A percentile compares a stretch with the other conserved stretches of the same genome.
Conservation (phyloP, 2,113 vertebrate genomes). For the Arizona elegans region DNA sequence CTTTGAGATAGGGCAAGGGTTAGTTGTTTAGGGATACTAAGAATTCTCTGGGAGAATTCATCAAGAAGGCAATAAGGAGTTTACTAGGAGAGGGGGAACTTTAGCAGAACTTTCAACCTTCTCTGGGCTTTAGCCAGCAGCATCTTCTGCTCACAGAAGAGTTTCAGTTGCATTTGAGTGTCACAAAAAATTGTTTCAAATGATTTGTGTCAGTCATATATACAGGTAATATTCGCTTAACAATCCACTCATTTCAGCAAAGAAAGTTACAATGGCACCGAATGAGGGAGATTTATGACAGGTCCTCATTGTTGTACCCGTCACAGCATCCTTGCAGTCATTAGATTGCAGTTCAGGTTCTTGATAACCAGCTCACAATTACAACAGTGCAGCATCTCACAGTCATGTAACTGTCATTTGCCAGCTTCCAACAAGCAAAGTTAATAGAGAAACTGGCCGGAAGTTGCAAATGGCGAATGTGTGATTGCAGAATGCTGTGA, state of each 20-base stretch:
- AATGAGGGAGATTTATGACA: background rate
- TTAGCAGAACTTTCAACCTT: background rate
- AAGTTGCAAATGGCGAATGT: background rate
- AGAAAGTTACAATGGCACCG: background rate
- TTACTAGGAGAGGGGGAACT: background rate
- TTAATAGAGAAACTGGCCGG: background rate
- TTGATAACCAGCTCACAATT: background rate
- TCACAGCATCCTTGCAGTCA: background rate
- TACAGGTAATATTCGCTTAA: background rate
- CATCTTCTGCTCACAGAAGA: background rate
- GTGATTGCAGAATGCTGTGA: background rate
- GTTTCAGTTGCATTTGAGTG: background rate
- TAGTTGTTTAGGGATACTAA: background rate
- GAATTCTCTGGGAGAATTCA: background rate
- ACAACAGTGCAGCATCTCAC: background rate
- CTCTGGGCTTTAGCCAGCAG: background rate
- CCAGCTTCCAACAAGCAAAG: background rate
- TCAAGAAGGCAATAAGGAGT: background rate
- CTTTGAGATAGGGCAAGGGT: background rate
- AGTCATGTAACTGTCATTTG: background rate
- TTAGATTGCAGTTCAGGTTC: background rate
- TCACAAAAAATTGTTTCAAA: background rate
- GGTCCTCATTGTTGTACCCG: background rate
- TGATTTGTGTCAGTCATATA: fast-evolving
- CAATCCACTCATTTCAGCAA: background rate